Conservation (phyloP, 2,888 invertebrate genomes). For the Eledona agricola region DNA sequence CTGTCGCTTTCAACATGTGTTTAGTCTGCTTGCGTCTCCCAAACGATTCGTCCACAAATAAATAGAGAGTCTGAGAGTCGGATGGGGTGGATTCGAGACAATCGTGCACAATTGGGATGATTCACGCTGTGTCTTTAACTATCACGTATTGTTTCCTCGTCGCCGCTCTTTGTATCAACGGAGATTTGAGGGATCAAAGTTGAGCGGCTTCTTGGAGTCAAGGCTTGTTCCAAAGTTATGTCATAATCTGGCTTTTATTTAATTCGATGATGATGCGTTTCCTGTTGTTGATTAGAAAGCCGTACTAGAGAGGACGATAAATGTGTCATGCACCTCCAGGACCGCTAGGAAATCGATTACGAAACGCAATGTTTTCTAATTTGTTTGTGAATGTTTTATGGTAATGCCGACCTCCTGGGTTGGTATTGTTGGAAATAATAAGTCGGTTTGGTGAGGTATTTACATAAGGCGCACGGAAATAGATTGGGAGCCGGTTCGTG, state of each 20-base stretch:
- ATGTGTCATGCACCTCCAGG: too few species aligned
- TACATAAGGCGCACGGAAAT: too few species aligned
- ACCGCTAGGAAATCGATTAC: too few species aligned
- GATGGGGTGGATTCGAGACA: neutral
- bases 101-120: slow-evolving; percentile 17
- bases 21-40: slow-evolving; percentile 6
- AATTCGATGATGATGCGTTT: slow-evolving; percentile 1
- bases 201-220: slow-evolving; percentile 1
- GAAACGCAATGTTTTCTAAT: slow-evolving; percentile 3
- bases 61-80: neutral
- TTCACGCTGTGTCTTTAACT: slow-evolving; percentile 10
- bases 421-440: too few species aligned
- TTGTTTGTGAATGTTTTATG: slow-evolving; percentile 15
- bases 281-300: slow-evolving; percentile 3
- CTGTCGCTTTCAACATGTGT: slow-evolving; percentile 8
- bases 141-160: slow-evolving; percentile 19
- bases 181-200: slow-evolving; percentile 20
- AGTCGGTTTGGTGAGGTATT: too few species aligned
- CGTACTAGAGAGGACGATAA: slow-evolving; percentile 2
- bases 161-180: slow-evolving; percentile 2
- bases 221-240: neutral
- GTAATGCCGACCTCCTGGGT: slow-evolving; percentile 6
- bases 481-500: too few species aligned
- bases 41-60: slow-evolving; percentile 5
- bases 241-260: slow-evolving; percentile 4